A percentile compares a stretch with the other conserved stretches of the same genome.
These are phyloP conservation scores for Bedellia somnulentella DNA, from an alignment of 2,888 invertebrate genomes.

Conservation along the genomic window DNA sequence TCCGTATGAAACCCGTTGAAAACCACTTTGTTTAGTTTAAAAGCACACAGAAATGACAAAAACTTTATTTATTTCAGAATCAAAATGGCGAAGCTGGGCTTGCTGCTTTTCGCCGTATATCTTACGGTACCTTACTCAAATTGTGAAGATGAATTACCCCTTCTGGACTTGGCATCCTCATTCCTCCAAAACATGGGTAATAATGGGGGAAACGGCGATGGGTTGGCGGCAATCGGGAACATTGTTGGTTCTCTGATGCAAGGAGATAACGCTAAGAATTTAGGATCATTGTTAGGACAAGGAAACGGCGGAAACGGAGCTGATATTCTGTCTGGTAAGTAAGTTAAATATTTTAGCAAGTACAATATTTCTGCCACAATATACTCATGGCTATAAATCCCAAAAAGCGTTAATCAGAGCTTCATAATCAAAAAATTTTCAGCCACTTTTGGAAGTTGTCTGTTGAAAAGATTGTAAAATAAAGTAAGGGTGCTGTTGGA, in stretches of 20 bases:
- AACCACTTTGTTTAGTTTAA: too few relatives aligned
- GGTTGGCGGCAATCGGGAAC: conserved; percentile 63
- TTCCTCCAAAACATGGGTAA: conserved; percentile 66
- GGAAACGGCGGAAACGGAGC: conserved; percentile 26
- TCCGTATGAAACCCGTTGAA: too few relatives aligned
- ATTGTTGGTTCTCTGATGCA: conserved; percentile 71
- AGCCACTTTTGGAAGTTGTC: too few relatives aligned
- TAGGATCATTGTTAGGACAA: conserved; percentile 36
- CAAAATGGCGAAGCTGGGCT: conserved; percentile 25
- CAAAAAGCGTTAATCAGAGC: too few relatives aligned
- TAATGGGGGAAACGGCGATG: conserved; percentile 28
- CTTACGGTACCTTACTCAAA: conserved; percentile 20
- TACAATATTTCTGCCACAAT: conserved; percentile 1
- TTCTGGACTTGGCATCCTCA: conserved; percentile 69
- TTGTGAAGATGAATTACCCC: conserved; percentile 59
- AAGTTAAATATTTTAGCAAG: neutral
- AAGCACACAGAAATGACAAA: too few relatives aligned
- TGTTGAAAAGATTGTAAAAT: too few relatives aligned
- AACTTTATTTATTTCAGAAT: conserved; percentile 14
- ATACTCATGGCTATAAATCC: too few relatives aligned
- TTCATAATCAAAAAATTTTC: too few relatives aligned
- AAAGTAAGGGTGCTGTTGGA: too few relatives aligned
- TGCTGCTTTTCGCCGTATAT: conserved; percentile 19
- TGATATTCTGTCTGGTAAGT: conserved; percentile 48
- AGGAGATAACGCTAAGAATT: conserved; percentile 64